Base-by-base conservation (phyloP, 2,888 invertebrate species). In the Pediacus dermestoides region DNA sequence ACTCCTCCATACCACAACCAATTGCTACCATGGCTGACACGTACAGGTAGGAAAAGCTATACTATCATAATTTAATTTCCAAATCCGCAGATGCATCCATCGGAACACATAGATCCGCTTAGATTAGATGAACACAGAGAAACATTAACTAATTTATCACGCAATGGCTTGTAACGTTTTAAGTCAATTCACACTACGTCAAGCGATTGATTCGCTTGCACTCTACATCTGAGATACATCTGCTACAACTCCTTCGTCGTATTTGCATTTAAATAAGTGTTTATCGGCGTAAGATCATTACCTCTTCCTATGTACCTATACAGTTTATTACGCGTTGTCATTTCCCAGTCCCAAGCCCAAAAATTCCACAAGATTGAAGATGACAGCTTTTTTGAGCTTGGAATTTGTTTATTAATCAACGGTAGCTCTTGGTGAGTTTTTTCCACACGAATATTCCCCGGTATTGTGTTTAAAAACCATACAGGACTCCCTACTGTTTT, bases 1-100 rank as follows among this genome's bases (percentile, higher is more conserved):
- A 94, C 72, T 88, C 92, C 36, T 87, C 92, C 50, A 88, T 94
- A 70, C 91, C 92, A 40, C 94, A 94, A 67, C 92, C 92, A 16
- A 92, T 93, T 52, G 88, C 88, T 31, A 89, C 91, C 41, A 92
- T 93, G 90, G 81, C 89, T 13, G 88, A 88, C 62, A 81, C 82
- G 47, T 88, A 88, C 72, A 87, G 87, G 88, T 88, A 66, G 73
- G 72, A n/a, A n/a, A n/a, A n/a, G n/a, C 52, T 21, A 28, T 27
- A 13, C 13, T 9, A 9, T 27, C 8, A n/a, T n/a, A n/a, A n/a
- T n/a, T n/a, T 12, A 12, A 4, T n/a, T n/a, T n/a, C n/a, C n/a
- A n/a, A n/a, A n/a, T n/a, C n/a, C n/a, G n/a, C n/a, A n/a, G n/a
- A n/a, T n/a, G n/a, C n/a, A n/a, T n/a, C n/a, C n/a, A n/a, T n/a